Percentiles rank a stretch among this genome's conserved stretches.
Conservation (phyloP, 2,797 vertebrate genomes). For the Sebastes reedi region DNA sequence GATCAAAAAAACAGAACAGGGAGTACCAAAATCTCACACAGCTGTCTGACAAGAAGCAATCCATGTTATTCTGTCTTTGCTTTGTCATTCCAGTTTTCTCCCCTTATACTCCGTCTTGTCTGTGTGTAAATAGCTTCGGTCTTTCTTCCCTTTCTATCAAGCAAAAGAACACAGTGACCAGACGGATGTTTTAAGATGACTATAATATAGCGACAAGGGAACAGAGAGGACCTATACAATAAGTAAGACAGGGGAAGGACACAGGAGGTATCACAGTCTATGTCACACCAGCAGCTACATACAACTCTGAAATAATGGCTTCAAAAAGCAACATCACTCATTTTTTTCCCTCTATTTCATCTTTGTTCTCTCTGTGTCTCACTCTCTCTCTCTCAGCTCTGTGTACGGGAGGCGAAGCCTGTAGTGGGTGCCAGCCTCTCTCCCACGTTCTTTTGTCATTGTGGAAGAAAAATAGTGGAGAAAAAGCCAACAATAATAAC, state of each 20-base stretch:
- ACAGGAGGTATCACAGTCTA: neutral
- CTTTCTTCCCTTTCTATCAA: neutral
- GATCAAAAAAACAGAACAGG: conserved; percentile 12
- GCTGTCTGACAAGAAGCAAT: neutral
- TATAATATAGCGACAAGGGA: conserved; percentile 6
- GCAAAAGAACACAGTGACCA: conserved; percentile 8
- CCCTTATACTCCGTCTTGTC: neutral
- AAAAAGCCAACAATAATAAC: conserved; percentile 14
- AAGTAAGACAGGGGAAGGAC: neutral
- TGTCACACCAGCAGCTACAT: neutral
- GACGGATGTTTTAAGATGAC: conserved; percentile 8
- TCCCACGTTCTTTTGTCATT: neutral
- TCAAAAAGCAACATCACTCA: conserved; percentile 6
- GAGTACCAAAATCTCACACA: neutral
- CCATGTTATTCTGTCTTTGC: neutral
- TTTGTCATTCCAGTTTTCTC: neutral
- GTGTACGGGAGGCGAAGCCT: neutral
- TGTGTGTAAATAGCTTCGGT: neutral
- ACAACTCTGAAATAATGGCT: conserved; percentile 14
- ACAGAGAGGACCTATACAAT: neutral
- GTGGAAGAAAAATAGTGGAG: neutral
- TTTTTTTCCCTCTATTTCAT: neutral
- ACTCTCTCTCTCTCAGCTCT: neutral
- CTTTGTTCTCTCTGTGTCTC: neutral
- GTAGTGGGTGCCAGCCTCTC: neutral